Conservation (phyloP, 2,113 vertebrate species). For the Nothocercus nigrocapillus region DNA sequence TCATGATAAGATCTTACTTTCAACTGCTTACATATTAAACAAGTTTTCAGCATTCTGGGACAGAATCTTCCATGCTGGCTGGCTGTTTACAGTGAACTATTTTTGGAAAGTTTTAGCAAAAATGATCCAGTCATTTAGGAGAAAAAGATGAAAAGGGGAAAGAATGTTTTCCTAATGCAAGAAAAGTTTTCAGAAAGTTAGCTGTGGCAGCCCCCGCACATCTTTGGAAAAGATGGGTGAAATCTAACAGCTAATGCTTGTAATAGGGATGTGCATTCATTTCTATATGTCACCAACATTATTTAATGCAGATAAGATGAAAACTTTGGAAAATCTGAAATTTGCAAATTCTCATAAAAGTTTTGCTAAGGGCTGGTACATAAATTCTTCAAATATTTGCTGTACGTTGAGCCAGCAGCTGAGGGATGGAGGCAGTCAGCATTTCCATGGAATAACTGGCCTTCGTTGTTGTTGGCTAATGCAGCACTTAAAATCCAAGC, state of each 20-base stretch:
- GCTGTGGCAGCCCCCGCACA: neutral
- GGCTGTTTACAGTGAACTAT: neutral
- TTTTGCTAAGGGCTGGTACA: neutral
- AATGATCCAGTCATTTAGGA: neutral
- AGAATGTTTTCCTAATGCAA: neutral
- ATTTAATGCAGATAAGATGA: neutral
- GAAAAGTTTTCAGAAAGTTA: neutral
- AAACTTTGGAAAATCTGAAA: neutral
- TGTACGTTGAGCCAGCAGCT: neutral
- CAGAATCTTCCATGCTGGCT: neutral
- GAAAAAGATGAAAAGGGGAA: neutral
- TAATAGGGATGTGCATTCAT: neutral
- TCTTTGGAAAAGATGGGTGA: neutral
- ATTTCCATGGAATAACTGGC: neutral
- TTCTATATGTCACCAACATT: neutral
- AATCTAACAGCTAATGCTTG: neutral
- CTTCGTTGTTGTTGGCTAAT: neutral
- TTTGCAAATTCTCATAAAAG: neutral
- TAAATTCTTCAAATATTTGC: slow-evolving; percentile 42
- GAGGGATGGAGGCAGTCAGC: neutral
- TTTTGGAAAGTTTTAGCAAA: neutral
- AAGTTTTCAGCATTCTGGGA: neutral
- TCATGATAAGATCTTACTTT: neutral
- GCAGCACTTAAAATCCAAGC: neutral
- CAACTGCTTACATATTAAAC: neutral